Evolutionary conservation across 2,888 invertebrate genomes (phyloP), one percentile per base, ranked within the genome.

Genomic region (Iphiclides podalirius): DNA sequence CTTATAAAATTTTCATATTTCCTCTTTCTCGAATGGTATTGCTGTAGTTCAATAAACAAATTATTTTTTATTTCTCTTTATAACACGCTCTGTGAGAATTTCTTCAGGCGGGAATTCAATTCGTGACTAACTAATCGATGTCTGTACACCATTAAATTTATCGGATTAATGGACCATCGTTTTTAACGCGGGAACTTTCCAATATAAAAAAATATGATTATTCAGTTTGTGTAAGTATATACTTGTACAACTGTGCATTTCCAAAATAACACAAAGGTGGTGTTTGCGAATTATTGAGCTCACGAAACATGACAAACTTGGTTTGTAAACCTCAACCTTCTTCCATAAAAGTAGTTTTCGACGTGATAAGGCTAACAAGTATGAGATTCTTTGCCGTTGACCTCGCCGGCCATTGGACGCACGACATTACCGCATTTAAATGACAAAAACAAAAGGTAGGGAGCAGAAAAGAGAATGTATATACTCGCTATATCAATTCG

Each of bases 331-430:
- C 47, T 28, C 38, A 43, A 43, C 43, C 38, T 49, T 49, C 37
- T 49, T 28, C 34, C 35, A 44, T 49, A 44, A 44, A 49, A 49
- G 44, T 44, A 44, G 37, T 44, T 49, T 49, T 44, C 17, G 34
- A 49, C 39, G 43, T 49, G 44, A 44, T 49, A 49, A 49, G 49
- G 49, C 39, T 39, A 49, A 44, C 49, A 44, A 49, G 49, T 35
- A 23, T 20, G 13, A 16, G 17, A 39, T 26, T 43, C 26, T 28
- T 49, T 39, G 35, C 14, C 23, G 40, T 9, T 26, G 44, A 44
- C 49, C 49, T 49, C 14, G 39, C 23, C 17, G 17, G 17, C 34
- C 12, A 28, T 11, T 43, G 23, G 38, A 34, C n/a, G 7, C 4
- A 49, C 35, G 26, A 41, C 35, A 39, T 16, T 16, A 1, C 16